Conservation (phyloP, 2,797 vertebrate genomes). For the Peromyscus nudipes region DNA sequence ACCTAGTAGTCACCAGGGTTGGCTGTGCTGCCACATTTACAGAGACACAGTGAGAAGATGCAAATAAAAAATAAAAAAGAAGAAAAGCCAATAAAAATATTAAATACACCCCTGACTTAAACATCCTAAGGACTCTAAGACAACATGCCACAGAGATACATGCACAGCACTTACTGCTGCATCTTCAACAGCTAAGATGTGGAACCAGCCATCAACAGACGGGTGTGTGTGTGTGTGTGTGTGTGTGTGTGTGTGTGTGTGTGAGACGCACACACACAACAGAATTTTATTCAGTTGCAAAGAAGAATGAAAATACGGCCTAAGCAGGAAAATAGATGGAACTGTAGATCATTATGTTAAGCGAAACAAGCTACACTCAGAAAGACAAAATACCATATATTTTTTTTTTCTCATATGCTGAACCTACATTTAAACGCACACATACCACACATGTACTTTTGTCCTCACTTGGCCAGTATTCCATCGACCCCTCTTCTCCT, state of each 20-base stretch:
- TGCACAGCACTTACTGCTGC: background rate
- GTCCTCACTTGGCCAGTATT: background rate
- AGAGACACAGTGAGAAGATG: background rate
- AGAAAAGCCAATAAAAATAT: slow-evolving; percentile 29
- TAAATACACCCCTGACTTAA: background rate
- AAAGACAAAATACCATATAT: background rate
- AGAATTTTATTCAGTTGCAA: background rate
- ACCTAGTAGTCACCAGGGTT: background rate
- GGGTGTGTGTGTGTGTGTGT: no score
- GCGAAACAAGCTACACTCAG: background rate
- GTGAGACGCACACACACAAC: background rate
- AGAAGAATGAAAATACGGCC: background rate
- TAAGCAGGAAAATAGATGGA: background rate
- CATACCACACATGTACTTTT: background rate
- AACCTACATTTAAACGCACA: background rate
- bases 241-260: no score
- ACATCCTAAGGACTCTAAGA: background rate
- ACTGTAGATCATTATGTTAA: background rate
- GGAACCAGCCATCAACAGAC: background rate
- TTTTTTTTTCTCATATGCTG: background rate
- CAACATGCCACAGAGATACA: background rate
- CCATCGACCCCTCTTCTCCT: background rate
- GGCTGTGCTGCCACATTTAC: background rate
- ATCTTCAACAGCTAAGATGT: background rate
- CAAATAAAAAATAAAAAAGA: background rate